Base-by-base conservation (phyloP, 2,888 invertebrate species). In the Eucera pruinosa region DNA sequence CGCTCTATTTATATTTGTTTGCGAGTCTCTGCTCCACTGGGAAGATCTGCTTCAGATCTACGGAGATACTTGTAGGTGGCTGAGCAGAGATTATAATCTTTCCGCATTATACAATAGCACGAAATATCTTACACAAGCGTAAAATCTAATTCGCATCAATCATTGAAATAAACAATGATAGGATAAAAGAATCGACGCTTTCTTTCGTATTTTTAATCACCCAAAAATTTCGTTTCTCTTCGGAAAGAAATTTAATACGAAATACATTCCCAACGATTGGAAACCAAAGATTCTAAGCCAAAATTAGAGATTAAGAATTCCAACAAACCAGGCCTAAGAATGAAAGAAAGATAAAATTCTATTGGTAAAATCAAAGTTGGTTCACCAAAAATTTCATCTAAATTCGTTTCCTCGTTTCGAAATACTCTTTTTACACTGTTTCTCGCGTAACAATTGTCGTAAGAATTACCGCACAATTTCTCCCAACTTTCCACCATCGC, bases 1-100 rank as follows among this genome's bases (percentile, higher is more conserved):
- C 76, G 77, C 62, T 80, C 74, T 84, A 84, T 84, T 84, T 80
- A 84, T 84, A 84, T 84, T 80, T 81, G 78, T 76, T 80, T 62
- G 60, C 75, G 65, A 64, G 58, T 62, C 61, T 47, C 66, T 43
- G 61, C 61, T 65, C 41, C 57, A 71, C 61, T 45, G 57, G 54
- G 61, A 62, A 55, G 55, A 77, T 67, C 65, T 61, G 64, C 58
- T 61, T 15, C 54, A 48, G 58, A 64, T 71, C 65, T 54, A 61
- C 18, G n/a, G 23, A 20, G 43, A 9, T 61, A 64, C 67, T 60
- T 62, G 33, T 61, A n/a, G 65, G 50, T 61, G 36, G 20, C 13
- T 4, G 27, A 33, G 18, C 13, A 7, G 27, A 33, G 18, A 41
- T 4, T 3, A 20, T 23, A 15, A 3, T 27, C 2, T 0, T 13